Evolutionary conservation across 2,888 invertebrate genomes (phyloP), one percentile per base, ranked within the genome.

Genomic region (Crepidodera aurea): DNA sequence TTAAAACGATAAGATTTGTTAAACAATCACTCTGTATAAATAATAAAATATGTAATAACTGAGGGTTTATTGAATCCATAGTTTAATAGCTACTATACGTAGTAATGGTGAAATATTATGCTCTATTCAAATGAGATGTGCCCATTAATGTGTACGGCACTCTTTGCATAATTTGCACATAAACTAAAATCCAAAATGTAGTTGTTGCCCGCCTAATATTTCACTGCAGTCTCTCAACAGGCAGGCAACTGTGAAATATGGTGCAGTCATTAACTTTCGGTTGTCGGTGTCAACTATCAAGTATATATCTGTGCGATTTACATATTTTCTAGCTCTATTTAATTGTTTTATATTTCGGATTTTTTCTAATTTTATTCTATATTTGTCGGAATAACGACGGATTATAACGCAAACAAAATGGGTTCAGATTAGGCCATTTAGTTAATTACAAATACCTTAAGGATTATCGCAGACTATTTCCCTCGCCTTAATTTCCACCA

Each of bases 111-210:
- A 60, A 46, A 53, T 53, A 59, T 51, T 39, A 44, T 46, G 27
- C 32, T 19, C 46, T 12, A 46, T 19, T 39, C 53, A 37, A 53
- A 53, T 53, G 25, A 46, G 53, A 60, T 46, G 27, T 18, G 53
- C 39, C 37, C 53, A 51, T 59, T 59, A 42, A 59, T 51, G 32
- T 57, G 57, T 29, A 39, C 39, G 27, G 34, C 32, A 44, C 53
- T 54, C 62, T 59, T 60, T 54, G 60, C 64, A 64, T 64, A 64
- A 61, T 64, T 61, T 51, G 55, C 54, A 44, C 64, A 65, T 65
- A 65, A 65, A 65, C 58, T 44, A 54, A 60, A 58, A 54, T 65
- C 61, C 64, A 51, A n/a, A n/a, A 61, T 62, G 65, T 62, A 54
- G 56, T 53, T 58, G 50, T 60, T 62, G 62, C 62, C 40, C 25